A percentile compares a stretch with the other conserved stretches of the same genome.
phyloP scores from a whole-genome alignment of 2,888 invertebrate species.

The Leucozona laternaria region DNA sequence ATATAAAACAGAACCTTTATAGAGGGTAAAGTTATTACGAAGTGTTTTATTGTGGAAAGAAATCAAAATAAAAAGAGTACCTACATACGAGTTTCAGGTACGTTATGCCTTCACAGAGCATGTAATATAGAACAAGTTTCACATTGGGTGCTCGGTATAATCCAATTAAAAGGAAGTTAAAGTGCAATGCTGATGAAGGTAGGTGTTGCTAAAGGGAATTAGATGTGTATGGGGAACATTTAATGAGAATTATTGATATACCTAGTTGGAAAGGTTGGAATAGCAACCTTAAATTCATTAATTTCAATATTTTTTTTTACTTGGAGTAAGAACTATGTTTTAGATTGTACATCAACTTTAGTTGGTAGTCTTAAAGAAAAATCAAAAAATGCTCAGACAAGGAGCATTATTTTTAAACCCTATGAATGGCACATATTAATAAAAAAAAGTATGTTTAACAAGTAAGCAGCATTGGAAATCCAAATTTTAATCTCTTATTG shows the following conservation, averaged over 20 bases:
- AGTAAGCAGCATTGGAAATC: too few relatives aligned
- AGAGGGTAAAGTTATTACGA: conserved; percentile 51
- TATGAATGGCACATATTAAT: too few relatives aligned
- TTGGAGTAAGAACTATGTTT: too few relatives aligned
- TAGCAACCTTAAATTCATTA: too few relatives aligned
- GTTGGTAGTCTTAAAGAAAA: too few relatives aligned
- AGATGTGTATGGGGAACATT: not conserved
- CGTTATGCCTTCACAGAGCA: not conserved
- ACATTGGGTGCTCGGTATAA: not conserved
- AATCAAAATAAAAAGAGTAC: not conserved
- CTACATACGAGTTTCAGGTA: not conserved
- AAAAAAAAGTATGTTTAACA: too few relatives aligned
- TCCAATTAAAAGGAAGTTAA: conserved; percentile 1
- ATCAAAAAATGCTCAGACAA: too few relatives aligned
- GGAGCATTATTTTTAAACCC: too few relatives aligned
- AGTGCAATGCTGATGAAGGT: not conserved
- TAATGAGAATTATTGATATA: not conserved
- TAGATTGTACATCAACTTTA: too few relatives aligned
- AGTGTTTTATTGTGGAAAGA: conserved; percentile 42
- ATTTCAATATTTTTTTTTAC: too few relatives aligned
- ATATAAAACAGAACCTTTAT: conserved; percentile 34
- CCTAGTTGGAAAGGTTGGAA: too few relatives aligned
- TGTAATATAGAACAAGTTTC: not conserved
- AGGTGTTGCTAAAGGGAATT: not conserved
- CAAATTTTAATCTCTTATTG: too few relatives aligned